These are phyloP conservation scores for Nothocercus nigrocapillus DNA, from an alignment of 2,113 vertebrate genomes.

Conservation along the genomic window DNA sequence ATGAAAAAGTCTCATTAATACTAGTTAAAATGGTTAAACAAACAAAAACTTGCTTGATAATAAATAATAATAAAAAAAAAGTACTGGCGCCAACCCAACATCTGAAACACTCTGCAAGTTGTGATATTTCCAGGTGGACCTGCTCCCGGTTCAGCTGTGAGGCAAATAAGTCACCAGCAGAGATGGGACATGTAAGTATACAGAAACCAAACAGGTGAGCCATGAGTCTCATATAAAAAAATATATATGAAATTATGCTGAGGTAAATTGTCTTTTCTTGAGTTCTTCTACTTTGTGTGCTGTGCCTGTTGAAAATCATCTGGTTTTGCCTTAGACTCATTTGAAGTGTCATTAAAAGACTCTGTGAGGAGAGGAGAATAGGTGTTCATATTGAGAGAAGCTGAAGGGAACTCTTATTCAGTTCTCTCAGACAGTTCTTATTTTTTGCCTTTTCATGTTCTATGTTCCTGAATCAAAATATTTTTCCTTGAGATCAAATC, in stretches of 20 bases:
- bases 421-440: not conserved
- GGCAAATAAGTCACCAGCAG: not conserved
- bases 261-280: not conserved
- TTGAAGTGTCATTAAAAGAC: not conserved
- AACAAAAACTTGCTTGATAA: no score
- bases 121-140: not conserved
- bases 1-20: not conserved
- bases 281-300: not conserved
- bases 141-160: not conserved
- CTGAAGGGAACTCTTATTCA: not conserved
- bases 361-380: not conserved
- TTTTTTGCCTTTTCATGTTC: not conserved
- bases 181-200: not conserved
- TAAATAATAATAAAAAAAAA: no score
- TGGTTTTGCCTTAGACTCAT: not conserved
- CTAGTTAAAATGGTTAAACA: not conserved
- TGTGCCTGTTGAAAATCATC: not conserved
- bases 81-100: no score
- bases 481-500: not conserved
- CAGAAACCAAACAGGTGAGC: no score
- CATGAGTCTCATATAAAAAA: no score
- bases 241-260: not conserved
- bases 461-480: not conserved
- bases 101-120: no score
- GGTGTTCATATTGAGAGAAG: not conserved